These are phyloP conservation scores for Cherax quadricarinatus DNA, from an alignment of 1,140 invertebrate genomes.

Conservation along the genomic window DNA sequence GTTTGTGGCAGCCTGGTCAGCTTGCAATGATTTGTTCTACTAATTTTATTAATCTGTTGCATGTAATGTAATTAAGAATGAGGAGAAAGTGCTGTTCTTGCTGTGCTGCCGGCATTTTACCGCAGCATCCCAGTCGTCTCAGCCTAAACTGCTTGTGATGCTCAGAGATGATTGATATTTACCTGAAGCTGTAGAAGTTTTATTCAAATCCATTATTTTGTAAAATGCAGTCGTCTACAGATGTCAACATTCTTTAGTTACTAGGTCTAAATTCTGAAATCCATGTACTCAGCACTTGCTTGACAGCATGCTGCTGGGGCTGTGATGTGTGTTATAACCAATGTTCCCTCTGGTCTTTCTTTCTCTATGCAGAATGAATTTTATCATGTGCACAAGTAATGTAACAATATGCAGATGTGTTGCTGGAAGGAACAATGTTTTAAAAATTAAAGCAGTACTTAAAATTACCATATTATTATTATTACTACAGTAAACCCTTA, in stretches of 20 bases:
- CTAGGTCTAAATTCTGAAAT: neutral
- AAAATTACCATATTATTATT: too few species aligned
- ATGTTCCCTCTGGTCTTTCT: too few species aligned
- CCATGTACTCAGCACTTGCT: neutral
- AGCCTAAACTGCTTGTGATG: conserved; percentile 49
- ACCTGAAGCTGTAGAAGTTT: conserved; percentile 52
- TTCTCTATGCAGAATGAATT: too few species aligned
- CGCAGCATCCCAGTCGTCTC: conserved; percentile 59
- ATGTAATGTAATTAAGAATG: conserved; percentile 69
- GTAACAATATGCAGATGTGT: too few species aligned
- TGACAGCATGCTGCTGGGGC: neutral
- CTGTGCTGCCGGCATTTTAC: conserved; percentile 41
- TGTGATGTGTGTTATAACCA: neutral
- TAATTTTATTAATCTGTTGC: conserved; percentile 68
- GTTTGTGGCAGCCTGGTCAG: conserved; percentile 70
- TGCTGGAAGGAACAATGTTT: too few species aligned
- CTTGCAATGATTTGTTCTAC: conserved; percentile 65
- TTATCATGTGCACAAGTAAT: too few species aligned
- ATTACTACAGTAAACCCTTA: too few species aligned
- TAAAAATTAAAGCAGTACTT: too few species aligned
- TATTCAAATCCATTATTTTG: conserved; percentile 17
- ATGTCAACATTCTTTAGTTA: neutral
- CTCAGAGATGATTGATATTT: conserved; percentile 49
- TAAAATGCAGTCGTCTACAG: conserved; percentile 32
- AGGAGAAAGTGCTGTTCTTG: conserved; percentile 68